Base-by-base conservation (phyloP, 2,797 vertebrate species). In the Cyprinodon diabolis region DNA sequence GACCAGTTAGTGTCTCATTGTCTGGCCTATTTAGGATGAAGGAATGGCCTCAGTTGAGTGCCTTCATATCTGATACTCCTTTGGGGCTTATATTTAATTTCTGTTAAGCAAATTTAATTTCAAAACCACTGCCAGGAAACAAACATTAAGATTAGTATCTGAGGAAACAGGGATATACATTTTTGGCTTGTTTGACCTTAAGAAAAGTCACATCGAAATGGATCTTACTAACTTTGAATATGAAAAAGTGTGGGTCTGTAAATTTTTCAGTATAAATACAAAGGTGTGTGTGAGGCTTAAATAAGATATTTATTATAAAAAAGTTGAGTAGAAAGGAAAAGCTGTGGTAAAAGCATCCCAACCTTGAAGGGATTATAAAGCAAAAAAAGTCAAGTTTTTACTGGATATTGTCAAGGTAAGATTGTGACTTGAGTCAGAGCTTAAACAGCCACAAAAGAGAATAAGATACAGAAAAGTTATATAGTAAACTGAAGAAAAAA, bases 11-110 rank as follows among this genome's bases (percentile, higher is more conserved):
- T 25, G 69, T 78, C 56, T 25, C 37, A 45, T 30, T n/a, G 78
- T 73, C 19, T 37, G 25, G 75, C 25, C 56, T 54, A 62, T 52
- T 75, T 35, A 60, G 72, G 69, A 77, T 83, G 37, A 62, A 72
- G 74, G 62, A 74, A 75, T 76, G 54, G 55, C 65, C 76, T 68
- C 35, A 45, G n/a, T 69, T 85, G 56, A 71, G 65, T 65, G 66
- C 47, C 43, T 62, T 65, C 63, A 68, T 66, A 72, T 69, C 56
- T 75, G 40, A 54, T 13, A 65, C 21, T 23, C 21, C 6, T 43
- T 43, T 63, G 40, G 11, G 60, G 21, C 5, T 65, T 19, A 7
- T 43, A 13, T 23, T 45, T 45, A 65, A 13, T 45, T 65, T 65
- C n/a, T 65, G 19, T 7, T 6, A 43, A n/a, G 37, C 7, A 63